A percentile compares a stretch with the other conserved stretches of the same genome.
Evolutionary conservation across 2,888 invertebrate species (phyloP).

Genomic region (Xanthia icteritia): DNA sequence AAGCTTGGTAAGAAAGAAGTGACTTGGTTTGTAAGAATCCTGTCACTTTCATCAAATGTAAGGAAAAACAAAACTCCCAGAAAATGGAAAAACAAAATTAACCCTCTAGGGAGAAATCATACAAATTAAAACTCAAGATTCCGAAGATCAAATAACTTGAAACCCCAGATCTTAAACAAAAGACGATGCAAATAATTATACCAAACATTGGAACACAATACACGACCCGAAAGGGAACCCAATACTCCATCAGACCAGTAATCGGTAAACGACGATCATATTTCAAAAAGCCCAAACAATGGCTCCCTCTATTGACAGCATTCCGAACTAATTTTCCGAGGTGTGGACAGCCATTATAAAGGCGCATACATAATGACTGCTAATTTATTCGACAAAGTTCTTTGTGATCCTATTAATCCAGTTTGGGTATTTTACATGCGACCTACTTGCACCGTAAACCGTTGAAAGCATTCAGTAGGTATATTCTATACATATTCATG

Average conservation of each 20-base stretch:
- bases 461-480: slow-evolving; percentile 4
- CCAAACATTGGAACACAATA: slow-evolving; percentile 34
- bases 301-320: slow-evolving; percentile 34
- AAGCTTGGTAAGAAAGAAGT: not conserved
- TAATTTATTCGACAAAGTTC: slow-evolving; percentile 61
- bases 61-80: not conserved
- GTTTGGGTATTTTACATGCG: slow-evolving; percentile 53
- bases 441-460: slow-evolving; percentile 27
- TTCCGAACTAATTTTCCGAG: slow-evolving; percentile 58
- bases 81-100: not conserved
- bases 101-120: not conserved
- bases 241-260: slow-evolving; percentile 32
- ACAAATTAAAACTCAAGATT: slow-evolving; percentile 4
- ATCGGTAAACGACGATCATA: slow-evolving; percentile 42
- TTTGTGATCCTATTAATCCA: slow-evolving; percentile 59
- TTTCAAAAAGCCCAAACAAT: slow-evolving; percentile 52
- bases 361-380: slow-evolving; percentile 51
- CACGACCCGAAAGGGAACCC: slow-evolving; percentile 23
- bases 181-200: slow-evolving; percentile 22
- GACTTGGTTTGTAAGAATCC: not conserved
- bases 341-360: slow-evolving; percentile 49
- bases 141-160: slow-evolving; percentile 15
- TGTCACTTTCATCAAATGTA: not conserved
- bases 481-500: slow-evolving; percentile 4
- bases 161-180: slow-evolving; percentile 12